These are phyloP conservation scores for Urosaurus nigricauda DNA, from an alignment of 2,797 vertebrate genomes.

Conservation along the genomic window DNA sequence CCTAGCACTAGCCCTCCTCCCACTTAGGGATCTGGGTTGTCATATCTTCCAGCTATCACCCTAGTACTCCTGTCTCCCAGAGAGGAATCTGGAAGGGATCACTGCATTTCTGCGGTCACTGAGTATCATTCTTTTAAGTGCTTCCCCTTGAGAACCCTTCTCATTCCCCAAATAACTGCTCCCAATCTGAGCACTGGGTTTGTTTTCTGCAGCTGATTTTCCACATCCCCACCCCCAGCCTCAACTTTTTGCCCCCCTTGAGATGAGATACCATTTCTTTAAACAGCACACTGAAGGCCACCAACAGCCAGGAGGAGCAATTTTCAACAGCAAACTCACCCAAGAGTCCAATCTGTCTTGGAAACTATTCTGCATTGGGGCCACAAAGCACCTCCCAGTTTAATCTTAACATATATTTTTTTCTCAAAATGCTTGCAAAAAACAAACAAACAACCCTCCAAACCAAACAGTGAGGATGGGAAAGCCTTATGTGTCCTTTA, in stretches of 20 bases:
- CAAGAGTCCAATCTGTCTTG: background rate
- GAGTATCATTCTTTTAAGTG: background rate
- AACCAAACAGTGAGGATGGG: background rate
- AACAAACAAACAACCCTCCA: background rate
- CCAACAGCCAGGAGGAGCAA: background rate
- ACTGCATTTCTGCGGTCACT: background rate
- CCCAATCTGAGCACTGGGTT: background rate
- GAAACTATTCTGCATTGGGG: background rate
- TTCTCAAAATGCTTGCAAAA: background rate
- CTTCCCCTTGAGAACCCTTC: background rate
- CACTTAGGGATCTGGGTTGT: background rate
- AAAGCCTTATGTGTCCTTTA: background rate
- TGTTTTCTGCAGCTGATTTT: background rate
- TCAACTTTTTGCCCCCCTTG: background rate
- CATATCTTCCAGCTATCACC: background rate
- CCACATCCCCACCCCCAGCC: background rate
- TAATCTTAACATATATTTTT: background rate
- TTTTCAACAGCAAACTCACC: background rate
- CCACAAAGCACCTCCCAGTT: background rate
- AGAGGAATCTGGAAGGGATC: constrained; percentile 8
- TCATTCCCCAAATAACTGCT: constrained; percentile 1
- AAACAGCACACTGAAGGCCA: background rate
- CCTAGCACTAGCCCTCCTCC: background rate
- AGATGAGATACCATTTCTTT: background rate
- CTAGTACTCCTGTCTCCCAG: background rate